These are phyloP conservation scores for Sporophila hypoxantha DNA, from an alignment of 2,113 vertebrate species.

Conservation along the genomic window DNA sequence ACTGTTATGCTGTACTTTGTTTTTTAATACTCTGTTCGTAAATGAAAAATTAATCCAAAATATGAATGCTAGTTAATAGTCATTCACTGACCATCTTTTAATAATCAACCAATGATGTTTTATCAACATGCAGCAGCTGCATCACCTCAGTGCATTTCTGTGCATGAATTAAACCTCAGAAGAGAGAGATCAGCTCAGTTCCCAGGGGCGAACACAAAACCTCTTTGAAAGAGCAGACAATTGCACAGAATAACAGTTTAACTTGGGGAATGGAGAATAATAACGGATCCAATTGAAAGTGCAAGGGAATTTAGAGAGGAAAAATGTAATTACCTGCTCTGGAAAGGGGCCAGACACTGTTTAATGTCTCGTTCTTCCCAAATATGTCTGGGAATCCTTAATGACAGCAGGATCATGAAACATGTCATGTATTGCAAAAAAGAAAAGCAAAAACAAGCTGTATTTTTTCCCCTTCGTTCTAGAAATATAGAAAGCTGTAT, in stretches of 20 bases:
- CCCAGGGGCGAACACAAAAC: neutral
- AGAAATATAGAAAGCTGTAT: neutral
- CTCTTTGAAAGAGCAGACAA: neutral
- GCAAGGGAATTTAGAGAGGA: neutral
- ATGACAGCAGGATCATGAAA: neutral
- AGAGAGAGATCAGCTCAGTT: neutral
- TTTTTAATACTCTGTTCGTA: neutral
- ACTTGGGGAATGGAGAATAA: neutral
- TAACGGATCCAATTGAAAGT: neutral
- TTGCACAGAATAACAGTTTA: neutral
- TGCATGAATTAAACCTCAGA: neutral
- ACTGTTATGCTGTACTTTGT: neutral
- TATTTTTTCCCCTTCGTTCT: neutral
- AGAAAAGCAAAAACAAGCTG: neutral
- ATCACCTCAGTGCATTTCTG: neutral
- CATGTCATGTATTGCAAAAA: neutral
- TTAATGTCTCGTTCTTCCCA: neutral
- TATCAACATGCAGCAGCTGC: neutral
- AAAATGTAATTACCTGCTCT: slow-evolving; percentile 13
- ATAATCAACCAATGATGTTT: neutral
- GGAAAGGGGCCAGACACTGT: neutral
- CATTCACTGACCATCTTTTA: neutral
- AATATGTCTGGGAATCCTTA: neutral
- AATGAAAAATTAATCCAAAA: neutral
- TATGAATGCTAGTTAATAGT: neutral